Conservation (phyloP, 2,888 invertebrate species). For the Aleiodes leptofemur region DNA sequence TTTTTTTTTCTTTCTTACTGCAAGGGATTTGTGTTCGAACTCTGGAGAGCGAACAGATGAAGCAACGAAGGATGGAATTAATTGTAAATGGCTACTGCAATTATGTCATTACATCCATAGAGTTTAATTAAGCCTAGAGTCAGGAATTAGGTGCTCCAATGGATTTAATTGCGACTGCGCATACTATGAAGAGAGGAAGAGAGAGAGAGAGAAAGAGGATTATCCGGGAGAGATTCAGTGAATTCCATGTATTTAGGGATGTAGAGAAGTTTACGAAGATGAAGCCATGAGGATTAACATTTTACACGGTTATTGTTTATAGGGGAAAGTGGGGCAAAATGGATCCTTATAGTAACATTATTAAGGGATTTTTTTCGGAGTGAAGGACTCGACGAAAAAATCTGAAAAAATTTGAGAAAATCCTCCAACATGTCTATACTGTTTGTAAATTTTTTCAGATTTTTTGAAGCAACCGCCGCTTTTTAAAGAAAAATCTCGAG, state of each 20-base stretch:
- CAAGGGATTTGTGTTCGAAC: too few species aligned
- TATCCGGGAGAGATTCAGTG: constrained; percentile 12
- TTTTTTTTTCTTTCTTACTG: too few species aligned
- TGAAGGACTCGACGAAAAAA: too few species aligned
- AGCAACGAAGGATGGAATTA: background rate
- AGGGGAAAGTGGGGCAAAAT: too few species aligned
- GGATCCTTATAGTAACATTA: too few species aligned
- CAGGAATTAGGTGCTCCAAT: constrained; percentile 61
- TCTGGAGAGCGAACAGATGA: background rate
- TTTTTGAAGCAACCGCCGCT: too few species aligned
- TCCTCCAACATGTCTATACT: too few species aligned
- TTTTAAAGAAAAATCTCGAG: too few species aligned
- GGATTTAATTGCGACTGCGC: constrained; percentile 65
- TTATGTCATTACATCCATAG: constrained; percentile 64
- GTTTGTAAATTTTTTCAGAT: too few species aligned
- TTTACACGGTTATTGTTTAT: background rate
- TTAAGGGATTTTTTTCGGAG: too few species aligned
- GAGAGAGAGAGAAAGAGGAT: background rate
- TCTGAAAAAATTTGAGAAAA: too few species aligned
- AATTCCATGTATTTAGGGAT: constrained; percentile 6
- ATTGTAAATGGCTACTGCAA: constrained; percentile 61
- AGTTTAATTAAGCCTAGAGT: constrained; percentile 65
- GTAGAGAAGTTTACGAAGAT: background rate
- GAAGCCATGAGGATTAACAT: background rate
- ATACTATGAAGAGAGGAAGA: constrained; percentile 8